Evolutionary conservation across 2,797 vertebrate species (phyloP).

Genomic region (Periparus ater): DNA sequence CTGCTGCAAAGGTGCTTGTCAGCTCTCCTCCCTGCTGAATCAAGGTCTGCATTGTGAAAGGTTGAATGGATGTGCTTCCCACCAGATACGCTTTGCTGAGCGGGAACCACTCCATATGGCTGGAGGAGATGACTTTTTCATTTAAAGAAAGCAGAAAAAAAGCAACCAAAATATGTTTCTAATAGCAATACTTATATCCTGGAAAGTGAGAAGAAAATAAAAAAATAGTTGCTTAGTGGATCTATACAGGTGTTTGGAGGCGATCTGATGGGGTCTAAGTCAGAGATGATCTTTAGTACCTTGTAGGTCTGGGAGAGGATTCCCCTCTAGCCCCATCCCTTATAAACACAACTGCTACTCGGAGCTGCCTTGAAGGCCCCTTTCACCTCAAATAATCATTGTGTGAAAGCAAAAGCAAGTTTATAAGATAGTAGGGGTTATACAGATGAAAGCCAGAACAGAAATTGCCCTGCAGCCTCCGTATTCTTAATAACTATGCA

Average conservation of each 20-base stretch:
- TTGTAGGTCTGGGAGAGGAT: background rate
- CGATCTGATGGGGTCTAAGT: background rate
- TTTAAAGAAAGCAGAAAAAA: constrained; percentile 4
- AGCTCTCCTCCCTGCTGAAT: background rate
- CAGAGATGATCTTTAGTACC: background rate
- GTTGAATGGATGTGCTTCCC: background rate
- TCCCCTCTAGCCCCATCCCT: background rate
- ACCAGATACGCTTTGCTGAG: background rate
- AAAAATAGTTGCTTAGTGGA: background rate
- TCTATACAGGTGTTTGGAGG: background rate
- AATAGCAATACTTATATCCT: background rate
- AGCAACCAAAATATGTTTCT: background rate
- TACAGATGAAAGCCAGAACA: background rate
- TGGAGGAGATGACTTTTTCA: background rate
- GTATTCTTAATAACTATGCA: background rate
- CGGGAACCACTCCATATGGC: background rate
- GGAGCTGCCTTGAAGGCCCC: background rate
- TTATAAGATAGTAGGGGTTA: background rate
- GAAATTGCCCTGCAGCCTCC: background rate
- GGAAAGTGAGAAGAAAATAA: background rate
- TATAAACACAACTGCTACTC: background rate
- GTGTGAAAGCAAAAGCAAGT: background rate
- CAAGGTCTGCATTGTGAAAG: background rate
- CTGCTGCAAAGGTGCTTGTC: background rate
- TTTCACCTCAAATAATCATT: background rate